Evolutionary conservation across 2,888 invertebrate genomes (phyloP).

Genomic region (Tinea trinotella): DNA sequence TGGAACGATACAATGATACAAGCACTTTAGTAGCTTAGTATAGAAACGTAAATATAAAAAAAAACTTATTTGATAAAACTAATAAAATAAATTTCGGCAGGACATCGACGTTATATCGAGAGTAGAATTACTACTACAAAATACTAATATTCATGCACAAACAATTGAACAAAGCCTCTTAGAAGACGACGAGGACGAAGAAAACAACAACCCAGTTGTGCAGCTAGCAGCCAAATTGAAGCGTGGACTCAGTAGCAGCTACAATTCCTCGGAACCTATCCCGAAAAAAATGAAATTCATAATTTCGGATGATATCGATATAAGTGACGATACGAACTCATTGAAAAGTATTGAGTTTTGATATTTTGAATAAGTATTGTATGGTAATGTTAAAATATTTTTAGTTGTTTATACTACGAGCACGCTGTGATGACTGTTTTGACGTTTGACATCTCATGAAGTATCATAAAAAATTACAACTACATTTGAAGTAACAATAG

Average conservation of each 20-base stretch:
- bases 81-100: too few species aligned
- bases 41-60: too few species aligned
- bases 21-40: too few species aligned
- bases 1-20: too few species aligned
- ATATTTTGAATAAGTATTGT: not conserved
- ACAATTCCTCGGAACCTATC: conserved; percentile 45
- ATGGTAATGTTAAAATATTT: not conserved
- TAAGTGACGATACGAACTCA: conserved; percentile 40
- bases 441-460: too few species aligned
- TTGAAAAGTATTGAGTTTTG: conserved; percentile 36
- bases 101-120: conserved; percentile 1
- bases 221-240: conserved; percentile 38
- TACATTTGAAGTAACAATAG: too few species aligned
- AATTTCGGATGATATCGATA: not conserved
- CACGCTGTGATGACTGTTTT: too few species aligned
- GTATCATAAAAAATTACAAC: too few species aligned
- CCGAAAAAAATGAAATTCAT: conserved; percentile 43
- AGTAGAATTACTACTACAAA: not conserved
- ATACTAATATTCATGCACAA: too few species aligned
- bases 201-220: conserved; percentile 36
- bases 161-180: too few species aligned
- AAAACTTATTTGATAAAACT: too few species aligned
- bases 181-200: conserved; percentile 34
- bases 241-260: conserved; percentile 42
- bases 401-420: too few species aligned